Evolutionary conservation across 1,140 invertebrate genomes (phyloP).

Genomic region (Andrena cerasifolii): DNA sequence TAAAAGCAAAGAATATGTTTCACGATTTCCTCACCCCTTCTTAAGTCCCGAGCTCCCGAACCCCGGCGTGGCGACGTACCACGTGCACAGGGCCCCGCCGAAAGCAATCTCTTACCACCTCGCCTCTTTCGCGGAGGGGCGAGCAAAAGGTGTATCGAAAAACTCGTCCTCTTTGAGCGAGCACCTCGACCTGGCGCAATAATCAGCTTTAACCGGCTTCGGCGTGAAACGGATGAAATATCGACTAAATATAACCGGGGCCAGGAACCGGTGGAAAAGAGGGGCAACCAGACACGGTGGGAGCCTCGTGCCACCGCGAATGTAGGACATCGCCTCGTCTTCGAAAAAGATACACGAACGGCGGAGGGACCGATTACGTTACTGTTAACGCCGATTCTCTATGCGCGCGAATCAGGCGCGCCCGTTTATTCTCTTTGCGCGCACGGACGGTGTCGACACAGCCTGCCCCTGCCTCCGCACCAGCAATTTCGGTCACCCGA

Average conservation of each 20-base stretch:
- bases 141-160: constrained; percentile 22
- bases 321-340: constrained; percentile 73
- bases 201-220: constrained; percentile 72
- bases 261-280: constrained; percentile 63
- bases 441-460: constrained; percentile 17
- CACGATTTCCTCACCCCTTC: too few relatives aligned
- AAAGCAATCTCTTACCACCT: too few relatives aligned
- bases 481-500: constrained; percentile 18
- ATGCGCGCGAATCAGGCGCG: constrained; percentile 27
- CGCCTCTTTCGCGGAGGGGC: constrained; percentile 9
- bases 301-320: constrained; percentile 68
- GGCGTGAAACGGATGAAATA: constrained; percentile 74
- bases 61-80: too few relatives aligned
- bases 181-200: constrained; percentile 64
- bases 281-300: constrained; percentile 55
- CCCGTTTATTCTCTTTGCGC: constrained; percentile 26
- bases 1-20: too few relatives aligned
- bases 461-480: neutral
- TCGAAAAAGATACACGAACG: constrained; percentile 69
- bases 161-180: constrained; percentile 43
- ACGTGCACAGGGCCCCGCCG: too few relatives aligned
- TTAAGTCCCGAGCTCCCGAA: too few relatives aligned
- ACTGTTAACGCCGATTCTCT: constrained; percentile 39
- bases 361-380: constrained; percentile 42
- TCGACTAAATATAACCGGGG: constrained; percentile 76